A percentile compares a stretch with the other conserved stretches of the same genome.
These are phyloP conservation scores for Muscicapa adusta DNA, from an alignment of 2,113 vertebrate genomes.

Conservation along the genomic window DNA sequence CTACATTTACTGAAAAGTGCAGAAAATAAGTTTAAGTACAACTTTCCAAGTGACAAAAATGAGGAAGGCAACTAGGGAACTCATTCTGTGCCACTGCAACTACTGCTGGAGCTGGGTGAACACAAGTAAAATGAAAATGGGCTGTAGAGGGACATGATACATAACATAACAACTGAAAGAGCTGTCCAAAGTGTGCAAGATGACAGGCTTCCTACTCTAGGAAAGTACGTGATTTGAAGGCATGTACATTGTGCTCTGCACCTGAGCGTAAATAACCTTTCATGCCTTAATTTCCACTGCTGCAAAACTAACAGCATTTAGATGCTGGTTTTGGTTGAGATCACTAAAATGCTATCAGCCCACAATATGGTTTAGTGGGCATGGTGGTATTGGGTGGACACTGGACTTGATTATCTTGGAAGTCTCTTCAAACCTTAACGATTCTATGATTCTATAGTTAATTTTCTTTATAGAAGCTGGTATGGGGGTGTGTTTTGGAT, in stretches of 20 bases:
- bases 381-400: not conserved
- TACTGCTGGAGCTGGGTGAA: not conserved
- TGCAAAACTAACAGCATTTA: not conserved
- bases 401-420: not conserved
- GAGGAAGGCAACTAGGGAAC: not conserved
- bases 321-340: not conserved
- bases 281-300: not conserved
- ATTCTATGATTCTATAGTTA: not conserved
- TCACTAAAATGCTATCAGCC: fast-evolving
- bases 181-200: not conserved
- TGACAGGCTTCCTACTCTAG: not conserved
- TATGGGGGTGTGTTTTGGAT: not conserved
- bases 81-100: not conserved
- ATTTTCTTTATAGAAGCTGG: not conserved
- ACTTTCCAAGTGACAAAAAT: not conserved
- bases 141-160: not conserved
- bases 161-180: not conserved
- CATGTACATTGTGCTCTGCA: not conserved
- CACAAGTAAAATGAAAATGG: not conserved
- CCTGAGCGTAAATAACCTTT: not conserved
- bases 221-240: not conserved
- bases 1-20: not conserved
- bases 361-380: not conserved
- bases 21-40: not conserved
- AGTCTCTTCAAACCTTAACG: not conserved